Conservation (phyloP, 1,140 invertebrate genomes). For the Helicoverpa armigera region DNA sequence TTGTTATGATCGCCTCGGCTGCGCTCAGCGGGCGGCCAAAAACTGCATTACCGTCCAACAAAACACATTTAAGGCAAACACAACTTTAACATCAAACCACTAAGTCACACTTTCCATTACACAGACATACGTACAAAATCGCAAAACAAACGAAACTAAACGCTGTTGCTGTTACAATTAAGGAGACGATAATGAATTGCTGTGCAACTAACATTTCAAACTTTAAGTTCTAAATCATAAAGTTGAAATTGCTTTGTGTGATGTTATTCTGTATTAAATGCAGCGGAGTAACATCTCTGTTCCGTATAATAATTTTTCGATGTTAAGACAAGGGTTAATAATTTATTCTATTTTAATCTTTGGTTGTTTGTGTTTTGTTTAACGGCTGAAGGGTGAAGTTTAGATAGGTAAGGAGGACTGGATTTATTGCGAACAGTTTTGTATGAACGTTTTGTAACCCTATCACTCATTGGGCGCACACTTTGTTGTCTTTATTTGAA, state of each 20-base stretch:
- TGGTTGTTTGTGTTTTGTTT: conserved; percentile 45
- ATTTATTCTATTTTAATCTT: conserved; percentile 72
- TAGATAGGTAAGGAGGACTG: conserved; percentile 4
- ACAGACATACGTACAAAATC: conserved; percentile 62
- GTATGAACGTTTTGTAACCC: neutral
- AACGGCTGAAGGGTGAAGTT: neutral
- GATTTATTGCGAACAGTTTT: conserved; percentile 34
- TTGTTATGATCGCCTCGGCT: conserved; percentile 79
- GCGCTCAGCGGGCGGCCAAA: conserved; percentile 75
- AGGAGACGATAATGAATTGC: conserved; percentile 71
- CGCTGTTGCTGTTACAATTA: conserved; percentile 80
- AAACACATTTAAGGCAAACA: conserved; percentile 57
- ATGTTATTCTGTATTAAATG: conserved; percentile 66
- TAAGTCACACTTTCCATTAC: conserved; percentile 59
- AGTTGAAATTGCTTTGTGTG: conserved; percentile 55
- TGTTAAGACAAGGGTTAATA: conserved; percentile 78
- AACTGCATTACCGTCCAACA: conserved; percentile 68
- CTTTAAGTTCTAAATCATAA: conserved; percentile 44
- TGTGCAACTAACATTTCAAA: conserved; percentile 47
- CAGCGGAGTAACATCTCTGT: conserved; percentile 70
- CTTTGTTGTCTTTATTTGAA: conserved; percentile 21
- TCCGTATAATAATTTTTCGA: conserved; percentile 69
- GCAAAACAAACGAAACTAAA: conserved; percentile 81
- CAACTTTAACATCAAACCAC: conserved; percentile 57
- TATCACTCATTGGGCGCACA: conserved; percentile 4